Base-by-base conservation (phyloP, 2,888 invertebrate genomes). In the Cenopis cana region DNA sequence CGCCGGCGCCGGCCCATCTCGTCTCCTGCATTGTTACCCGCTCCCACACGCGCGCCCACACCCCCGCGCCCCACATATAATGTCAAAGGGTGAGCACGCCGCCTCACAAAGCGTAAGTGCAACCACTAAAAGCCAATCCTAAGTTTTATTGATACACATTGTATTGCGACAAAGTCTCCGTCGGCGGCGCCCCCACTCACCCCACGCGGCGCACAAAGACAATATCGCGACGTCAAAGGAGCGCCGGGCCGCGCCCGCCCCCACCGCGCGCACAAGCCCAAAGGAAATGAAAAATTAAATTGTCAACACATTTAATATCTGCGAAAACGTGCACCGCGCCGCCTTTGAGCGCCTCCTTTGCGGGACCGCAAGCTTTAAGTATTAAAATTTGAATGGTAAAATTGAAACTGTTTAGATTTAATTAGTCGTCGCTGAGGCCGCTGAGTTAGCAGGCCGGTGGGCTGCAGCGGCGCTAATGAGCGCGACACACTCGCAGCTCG, bases 131-230 rank as follows among this genome's bases (percentile, higher is more conserved):
- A 93, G 93, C 93, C 93, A 93, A 93, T 93, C 93, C 93, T 93
- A 93, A 93, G 93, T 93, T 93, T 93, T 93, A 93, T 93, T 93
- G 93, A 93, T 93, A 93, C 93, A 93, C 93, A 93, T 93, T 93
- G 93, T 93, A 93, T 93, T 93, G 93, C 93, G 93, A 93, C 93
- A 93, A 93, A 93, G 93, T 93, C 93, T 92, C 91, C 87, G 90
- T 84, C 89, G 89, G 78, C 87, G 85, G 85, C 84, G 90, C 89
- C 86, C 90, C 86, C 85, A 85, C 90, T 85, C 90, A 90, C 89
- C 90, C 92, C 92, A 89, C 87, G 87, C 88, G 87, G 86, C 89
- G 88, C 90, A 93, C 93, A 93, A 93, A 93, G 93, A 93, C 93
- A 93, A 93, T 93, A 93, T 93, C 93, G 92, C 93, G 92, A 90